Percentiles rank a stretch among this genome's conserved stretches.
Evolutionary conservation across 2,888 invertebrate genomes (phyloP).

Genomic region (Chorisops tibialis): DNA sequence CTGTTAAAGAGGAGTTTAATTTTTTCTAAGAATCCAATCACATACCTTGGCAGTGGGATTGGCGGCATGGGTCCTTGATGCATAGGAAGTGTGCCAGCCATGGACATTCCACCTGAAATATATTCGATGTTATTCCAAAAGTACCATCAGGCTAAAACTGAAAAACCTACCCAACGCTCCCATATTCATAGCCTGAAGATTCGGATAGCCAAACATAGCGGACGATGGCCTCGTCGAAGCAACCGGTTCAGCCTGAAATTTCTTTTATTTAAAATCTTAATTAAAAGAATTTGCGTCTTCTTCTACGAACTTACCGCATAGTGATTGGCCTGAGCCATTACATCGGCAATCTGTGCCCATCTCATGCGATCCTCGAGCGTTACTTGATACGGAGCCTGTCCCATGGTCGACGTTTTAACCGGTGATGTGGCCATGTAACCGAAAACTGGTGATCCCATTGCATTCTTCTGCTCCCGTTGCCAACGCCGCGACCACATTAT

Average conservation of each 20-base stretch:
- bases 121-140: not conserved
- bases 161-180: constrained; percentile 41
- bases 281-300: not conserved
- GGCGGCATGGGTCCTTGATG: constrained; percentile 60
- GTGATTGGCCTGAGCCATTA: constrained; percentile 80
- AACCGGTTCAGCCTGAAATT: constrained; percentile 65
- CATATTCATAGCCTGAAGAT: constrained; percentile 52
- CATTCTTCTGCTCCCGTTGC: constrained; percentile 83
- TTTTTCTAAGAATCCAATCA: not conserved
- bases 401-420: constrained; percentile 64
- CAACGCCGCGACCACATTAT: constrained; percentile 92
- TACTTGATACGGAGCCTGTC: constrained; percentile 73
- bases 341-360: constrained; percentile 88
- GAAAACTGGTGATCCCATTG: constrained; percentile 77
- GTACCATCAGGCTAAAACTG: not conserved
- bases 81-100: constrained; percentile 53
- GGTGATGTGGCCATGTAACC: constrained; percentile 78
- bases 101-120: constrained; percentile 51
- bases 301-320: constrained; percentile 65
- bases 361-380: constrained; percentile 76
- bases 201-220: constrained; percentile 79
- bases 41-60: constrained; percentile 69
- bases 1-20: not conserved
- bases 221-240: constrained; percentile 74
- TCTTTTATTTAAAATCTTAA: constrained; percentile 4